These are phyloP conservation scores for Neoaliturus tenellus DNA, from an alignment of 2,888 invertebrate species.

Conservation along the genomic window DNA sequence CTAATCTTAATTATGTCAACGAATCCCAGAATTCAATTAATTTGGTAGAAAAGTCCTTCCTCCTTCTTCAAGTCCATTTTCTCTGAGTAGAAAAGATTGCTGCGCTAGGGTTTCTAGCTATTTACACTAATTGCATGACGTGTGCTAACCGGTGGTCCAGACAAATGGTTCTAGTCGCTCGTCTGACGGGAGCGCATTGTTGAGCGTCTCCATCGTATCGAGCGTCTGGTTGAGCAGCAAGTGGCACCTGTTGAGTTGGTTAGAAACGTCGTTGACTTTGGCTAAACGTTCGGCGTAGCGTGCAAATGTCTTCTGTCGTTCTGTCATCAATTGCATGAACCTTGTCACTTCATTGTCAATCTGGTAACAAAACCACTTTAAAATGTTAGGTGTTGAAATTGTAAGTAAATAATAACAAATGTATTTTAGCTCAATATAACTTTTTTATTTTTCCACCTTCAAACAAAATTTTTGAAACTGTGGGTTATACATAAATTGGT, in stretches of 20 bases:
- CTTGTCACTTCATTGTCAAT: conserved; percentile 84
- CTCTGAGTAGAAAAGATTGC: too few relatives aligned
- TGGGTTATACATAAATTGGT: too few relatives aligned
- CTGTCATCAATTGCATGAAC: conserved; percentile 82
- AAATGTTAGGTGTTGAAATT: too few relatives aligned
- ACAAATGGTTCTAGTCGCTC: conserved; percentile 92
- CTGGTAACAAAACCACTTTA: conserved; percentile 73
- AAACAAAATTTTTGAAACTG: too few relatives aligned
- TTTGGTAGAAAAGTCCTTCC: too few relatives aligned
- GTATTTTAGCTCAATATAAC: too few relatives aligned
- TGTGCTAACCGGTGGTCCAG: conserved; percentile 84
- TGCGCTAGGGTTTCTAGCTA: too few relatives aligned
- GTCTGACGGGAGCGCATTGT: conserved; percentile 87
- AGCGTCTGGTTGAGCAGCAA: conserved; percentile 88
- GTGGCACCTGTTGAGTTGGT: conserved; percentile 89
- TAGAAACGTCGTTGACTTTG: conserved; percentile 88
- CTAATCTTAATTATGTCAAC: too few relatives aligned
- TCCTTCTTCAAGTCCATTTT: too few relatives aligned
- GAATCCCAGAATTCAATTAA: too few relatives aligned
- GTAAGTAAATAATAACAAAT: too few relatives aligned
- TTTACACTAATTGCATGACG: not conserved
- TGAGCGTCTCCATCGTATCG: conserved; percentile 90
- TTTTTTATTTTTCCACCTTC: too few relatives aligned
- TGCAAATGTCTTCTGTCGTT: conserved; percentile 89
- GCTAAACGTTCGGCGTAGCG: conserved; percentile 91